Evolutionary conservation across 1,140 invertebrate species (phyloP), one percentile per base, ranked within the genome.

Genomic region (Akabosia matsudoensis): DNA sequence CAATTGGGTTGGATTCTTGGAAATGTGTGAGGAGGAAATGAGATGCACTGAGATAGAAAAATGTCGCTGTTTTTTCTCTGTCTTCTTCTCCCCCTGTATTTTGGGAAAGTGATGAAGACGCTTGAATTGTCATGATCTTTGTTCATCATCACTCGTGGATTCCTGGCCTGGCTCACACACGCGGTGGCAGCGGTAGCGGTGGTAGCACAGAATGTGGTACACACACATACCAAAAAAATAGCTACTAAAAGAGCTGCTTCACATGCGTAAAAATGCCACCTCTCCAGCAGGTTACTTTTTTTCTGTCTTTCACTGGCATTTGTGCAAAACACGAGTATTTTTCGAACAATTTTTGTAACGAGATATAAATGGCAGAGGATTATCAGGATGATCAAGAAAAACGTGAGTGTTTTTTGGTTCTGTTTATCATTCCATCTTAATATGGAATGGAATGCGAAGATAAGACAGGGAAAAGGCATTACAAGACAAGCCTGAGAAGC

Each of bases 321-420:
- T 7, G 37, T 18, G 7, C 37, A 45, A 45, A 45, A 45, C 37
- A 45, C 37, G 18, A 45, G 37, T 45, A n/a, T 45, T 10, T 45
- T 18, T 45, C 37, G 18, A 45, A 61, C 10, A 22, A 61, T 67
- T 45, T 45, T 30, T 67, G 28, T 67, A 31, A n/a, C n/a, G 24
- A 67, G 61, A 67, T 67, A 67, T n/a, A 67, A 67, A 67, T 67
- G 31, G 3, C 61, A 67, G 61, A 31, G 61, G 61, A 67, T 61
- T 61, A 61, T 61, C 54, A 56, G 22, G 22, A 56, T 56, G 37
- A 56, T 56, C 54, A 18, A 18, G 37, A 45, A 18, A 45, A 18
- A 18, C 7, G 18, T 45, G 37, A 45, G 37, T 45, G 37, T 45
- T 45, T 45, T 45, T 45, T 45, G 7, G 37, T 45, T 7, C 37